Evolutionary conservation across 2,888 invertebrate species (phyloP).

Genomic region (Galerucella pusilla): DNA sequence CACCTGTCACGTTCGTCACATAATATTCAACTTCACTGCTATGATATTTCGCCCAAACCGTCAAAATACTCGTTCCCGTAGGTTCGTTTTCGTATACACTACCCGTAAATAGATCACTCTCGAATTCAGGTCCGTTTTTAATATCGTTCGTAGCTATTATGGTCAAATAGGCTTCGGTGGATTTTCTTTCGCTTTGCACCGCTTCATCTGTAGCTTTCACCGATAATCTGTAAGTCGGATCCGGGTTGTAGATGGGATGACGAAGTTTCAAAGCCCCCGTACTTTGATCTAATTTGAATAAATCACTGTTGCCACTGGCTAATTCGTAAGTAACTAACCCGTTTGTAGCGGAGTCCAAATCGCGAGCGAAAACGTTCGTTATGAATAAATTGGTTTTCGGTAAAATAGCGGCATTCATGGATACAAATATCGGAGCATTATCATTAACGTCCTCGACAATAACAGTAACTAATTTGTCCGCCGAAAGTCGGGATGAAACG

Average conservation of each 20-base stretch:
- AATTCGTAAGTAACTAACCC: conserved; percentile 92
- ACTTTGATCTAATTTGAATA: conserved; percentile 84
- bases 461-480: conserved; percentile 91
- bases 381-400: conserved; percentile 75
- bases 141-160: conserved; percentile 76
- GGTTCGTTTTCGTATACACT: conserved; percentile 91
- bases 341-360: conserved; percentile 91
- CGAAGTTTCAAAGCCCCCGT: conserved; percentile 79
- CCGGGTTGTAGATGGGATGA: conserved; percentile 71
- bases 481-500: conserved; percentile 77
- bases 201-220: conserved; percentile 93
- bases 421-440: conserved; percentile 90
- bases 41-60: conserved; percentile 77
- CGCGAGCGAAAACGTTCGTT: conserved; percentile 84
- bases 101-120: conserved; percentile 76
- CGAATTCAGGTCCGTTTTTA: conserved; percentile 70
- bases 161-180: conserved; percentile 87
- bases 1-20: conserved; percentile 85
- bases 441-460: conserved; percentile 95
- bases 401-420: conserved; percentile 91
- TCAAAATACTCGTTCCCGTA: conserved; percentile 85
- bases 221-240: conserved; percentile 83
- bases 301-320: conserved; percentile 79
- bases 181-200: conserved; percentile 86
- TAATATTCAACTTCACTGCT: conserved; percentile 86